Evolutionary conservation across 2,113 vertebrate genomes (phyloP).

Genomic region (Heliornis fulica): DNA sequence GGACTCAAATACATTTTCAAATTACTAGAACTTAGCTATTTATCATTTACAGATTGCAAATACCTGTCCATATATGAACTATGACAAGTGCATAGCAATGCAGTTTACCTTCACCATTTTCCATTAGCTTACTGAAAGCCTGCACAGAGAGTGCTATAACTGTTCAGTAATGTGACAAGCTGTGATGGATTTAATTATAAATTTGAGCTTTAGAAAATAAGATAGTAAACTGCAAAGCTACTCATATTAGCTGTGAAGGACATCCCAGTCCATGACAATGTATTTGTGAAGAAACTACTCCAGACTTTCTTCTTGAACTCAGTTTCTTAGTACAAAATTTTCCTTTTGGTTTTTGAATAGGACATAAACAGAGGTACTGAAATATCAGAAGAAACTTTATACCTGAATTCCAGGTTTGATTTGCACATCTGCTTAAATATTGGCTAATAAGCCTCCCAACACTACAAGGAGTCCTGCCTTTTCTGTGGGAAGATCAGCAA

Average conservation of each 20-base stretch:
- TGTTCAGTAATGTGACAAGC: neutral
- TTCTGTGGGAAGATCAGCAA: neutral
- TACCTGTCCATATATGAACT: neutral
- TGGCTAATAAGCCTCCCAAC: neutral
- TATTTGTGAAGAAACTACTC: neutral
- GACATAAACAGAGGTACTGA: neutral
- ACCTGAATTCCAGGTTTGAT: neutral
- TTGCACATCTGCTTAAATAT: neutral
- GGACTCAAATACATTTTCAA: neutral
- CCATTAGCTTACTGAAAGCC: neutral
- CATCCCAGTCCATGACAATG: neutral
- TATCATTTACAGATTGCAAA: neutral
- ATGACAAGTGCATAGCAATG: neutral
- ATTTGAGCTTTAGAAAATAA: neutral
- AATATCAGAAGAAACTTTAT: neutral
- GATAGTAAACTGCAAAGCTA: neutral
- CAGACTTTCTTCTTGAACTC: neutral
- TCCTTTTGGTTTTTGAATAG: neutral
- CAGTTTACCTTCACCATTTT: neutral
- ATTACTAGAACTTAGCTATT: neutral
- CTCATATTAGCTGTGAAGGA: neutral
- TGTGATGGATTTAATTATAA: neutral
- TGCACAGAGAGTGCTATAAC: neutral
- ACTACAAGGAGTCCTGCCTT: neutral
- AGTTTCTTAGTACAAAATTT: neutral